A percentile compares a stretch with the other conserved stretches of the same genome.
Evolutionary conservation across 2,797 vertebrate genomes (phyloP).

Genomic region (Dendrocincla fuliginosa): DNA sequence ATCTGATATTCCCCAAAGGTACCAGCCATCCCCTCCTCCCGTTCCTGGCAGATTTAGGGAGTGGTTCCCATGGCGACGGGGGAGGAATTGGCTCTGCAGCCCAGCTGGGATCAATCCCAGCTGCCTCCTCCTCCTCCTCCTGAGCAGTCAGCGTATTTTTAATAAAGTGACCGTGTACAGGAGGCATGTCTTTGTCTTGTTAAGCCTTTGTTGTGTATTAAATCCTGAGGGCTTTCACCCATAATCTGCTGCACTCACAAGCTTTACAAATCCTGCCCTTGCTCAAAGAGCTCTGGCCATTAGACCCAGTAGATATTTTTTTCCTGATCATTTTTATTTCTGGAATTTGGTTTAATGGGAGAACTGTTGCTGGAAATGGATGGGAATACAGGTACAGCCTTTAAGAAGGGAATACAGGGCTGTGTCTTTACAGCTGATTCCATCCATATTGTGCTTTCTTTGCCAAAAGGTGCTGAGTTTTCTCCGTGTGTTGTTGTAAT

Average conservation of each 20-base stretch:
- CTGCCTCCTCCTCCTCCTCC: conserved; percentile 1
- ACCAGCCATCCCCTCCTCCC: conserved; percentile 63
- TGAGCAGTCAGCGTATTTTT: conserved; percentile 18
- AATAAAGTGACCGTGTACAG: conserved; percentile 21
- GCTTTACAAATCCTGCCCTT: conserved; percentile 10
- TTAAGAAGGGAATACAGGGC: neutral
- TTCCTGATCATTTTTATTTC: neutral
- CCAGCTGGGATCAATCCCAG: conserved; percentile 45
- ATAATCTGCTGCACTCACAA: conserved; percentile 19
- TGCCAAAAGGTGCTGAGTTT: rapidly evolving
- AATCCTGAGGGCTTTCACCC: conserved; percentile 48
- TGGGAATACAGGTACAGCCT: neutral
- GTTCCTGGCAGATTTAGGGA: conserved; percentile 72
- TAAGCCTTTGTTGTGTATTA: conserved; percentile 56
- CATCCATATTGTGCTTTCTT: rapidly evolving
- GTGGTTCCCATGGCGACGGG: conserved; percentile 56
- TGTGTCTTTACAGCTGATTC: neutral
- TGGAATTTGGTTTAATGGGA: neutral
- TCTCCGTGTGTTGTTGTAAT: rapidly evolving
- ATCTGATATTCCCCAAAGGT: conserved; percentile 58
- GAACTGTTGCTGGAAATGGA: neutral
- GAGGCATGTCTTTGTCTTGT: conserved; percentile 50
- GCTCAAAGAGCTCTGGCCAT: neutral
- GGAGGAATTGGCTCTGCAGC: conserved; percentile 10
- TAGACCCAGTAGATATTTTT: neutral